Base-by-base conservation (phyloP, 2,113 vertebrate species). In the Podarcis raffonei region DNA sequence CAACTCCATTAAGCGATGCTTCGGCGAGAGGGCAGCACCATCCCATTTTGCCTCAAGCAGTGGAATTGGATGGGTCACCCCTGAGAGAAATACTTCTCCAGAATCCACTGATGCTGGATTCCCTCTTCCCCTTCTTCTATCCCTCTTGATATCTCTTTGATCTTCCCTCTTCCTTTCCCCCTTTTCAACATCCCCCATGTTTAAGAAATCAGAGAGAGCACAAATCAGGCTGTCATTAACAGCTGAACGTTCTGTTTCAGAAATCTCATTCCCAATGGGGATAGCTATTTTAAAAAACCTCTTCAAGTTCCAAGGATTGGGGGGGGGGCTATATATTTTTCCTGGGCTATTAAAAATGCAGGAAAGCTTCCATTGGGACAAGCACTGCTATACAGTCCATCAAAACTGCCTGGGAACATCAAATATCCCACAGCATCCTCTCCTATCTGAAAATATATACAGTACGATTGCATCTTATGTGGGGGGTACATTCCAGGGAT, bases 121-220 rank as follows among this genome's bases (percentile, higher is more conserved):
- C 48, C 7, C 27, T 30, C 27, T 11, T 57, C 42, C 20, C 69
- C 30, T 18, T 69, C 83, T 3, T 53, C 48, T 53, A 23, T 25
- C 20, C 72, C 37, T 35, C 57, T 66, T 25, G 27, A 25, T 82
- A 5, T 57, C 87, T 3, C 0, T 35, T 42, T 0, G 2, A 5
- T 53, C 79, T 62, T 0, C 0, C 1, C 18, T 81, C 57, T 39
- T 77, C 37, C 39, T 53, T 86, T 79, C 30, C 37, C 0, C 80
- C 82, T 72, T 90, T n/a, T 75, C 62, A 1, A 78, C 86, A 30
- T 59, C 69, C 75, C 7, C 0, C 0, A 1, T 0, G 1, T 16
- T 53, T 16, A 65, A 74, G 76, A 48, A 62, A 74, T 12, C 83
- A 48, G 35, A 35, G 57, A 79, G 57, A 53, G 48, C 9, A 72